Percentiles rank a stretch among this genome's conserved stretches.
These are phyloP conservation scores for Coregonus clupeaformis DNA, from an alignment of 2,113 vertebrate genomes.

Conservation along the genomic window DNA sequence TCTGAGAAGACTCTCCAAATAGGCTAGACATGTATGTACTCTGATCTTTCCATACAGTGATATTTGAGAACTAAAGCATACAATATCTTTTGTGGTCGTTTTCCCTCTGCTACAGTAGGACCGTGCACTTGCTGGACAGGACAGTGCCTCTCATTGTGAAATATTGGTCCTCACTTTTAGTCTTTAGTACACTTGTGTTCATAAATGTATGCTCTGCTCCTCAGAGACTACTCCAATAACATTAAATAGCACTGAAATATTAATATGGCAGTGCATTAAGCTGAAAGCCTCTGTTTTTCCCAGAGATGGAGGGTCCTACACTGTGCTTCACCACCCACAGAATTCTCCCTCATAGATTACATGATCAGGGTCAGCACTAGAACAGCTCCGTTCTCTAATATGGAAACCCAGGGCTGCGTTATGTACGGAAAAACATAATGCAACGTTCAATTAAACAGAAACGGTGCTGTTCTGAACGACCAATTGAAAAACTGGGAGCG, in stretches of 20 bases:
- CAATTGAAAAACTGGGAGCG: too few species aligned
- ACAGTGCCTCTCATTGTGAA: background rate
- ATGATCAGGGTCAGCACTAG: background rate
- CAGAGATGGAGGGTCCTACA: slow-evolving; percentile 44
- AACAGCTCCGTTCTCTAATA: background rate
- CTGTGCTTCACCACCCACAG: slow-evolving; percentile 63
- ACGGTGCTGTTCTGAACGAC: too few species aligned
- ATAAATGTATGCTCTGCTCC: slow-evolving; percentile 85
- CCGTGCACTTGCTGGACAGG: background rate
- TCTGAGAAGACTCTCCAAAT: background rate
- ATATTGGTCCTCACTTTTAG: slow-evolving; percentile 60
- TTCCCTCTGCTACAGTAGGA: slow-evolving; percentile 38
- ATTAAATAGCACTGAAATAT: slow-evolving; percentile 93
- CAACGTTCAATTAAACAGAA: too few species aligned
- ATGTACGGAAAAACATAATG: too few species aligned
- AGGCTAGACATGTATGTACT: background rate
- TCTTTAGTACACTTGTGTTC: slow-evolving; percentile 73
- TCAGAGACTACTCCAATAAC: slow-evolving; percentile 80
- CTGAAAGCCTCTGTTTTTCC: slow-evolving; percentile 82
- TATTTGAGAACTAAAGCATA: background rate
- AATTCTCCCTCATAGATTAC: slow-evolving; percentile 36
- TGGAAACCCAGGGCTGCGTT: too few species aligned
- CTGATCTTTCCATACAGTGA: background rate
- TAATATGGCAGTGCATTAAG: slow-evolving; percentile 89
- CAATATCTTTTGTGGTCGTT: background rate